These are phyloP conservation scores for Elaeidobius kamerunicus DNA, from an alignment of 2,888 invertebrate genomes.

Conservation along the genomic window DNA sequence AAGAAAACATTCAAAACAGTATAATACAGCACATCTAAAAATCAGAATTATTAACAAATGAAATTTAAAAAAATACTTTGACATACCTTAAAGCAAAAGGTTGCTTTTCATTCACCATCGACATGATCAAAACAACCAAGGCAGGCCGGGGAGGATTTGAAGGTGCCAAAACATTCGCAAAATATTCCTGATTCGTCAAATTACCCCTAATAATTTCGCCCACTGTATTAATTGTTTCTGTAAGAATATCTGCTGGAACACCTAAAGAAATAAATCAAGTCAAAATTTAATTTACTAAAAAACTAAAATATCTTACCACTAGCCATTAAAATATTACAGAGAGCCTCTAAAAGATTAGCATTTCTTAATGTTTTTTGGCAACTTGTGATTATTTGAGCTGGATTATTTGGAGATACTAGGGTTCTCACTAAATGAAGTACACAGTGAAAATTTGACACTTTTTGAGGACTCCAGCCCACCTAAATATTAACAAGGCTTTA, in stretches of 20 bases:
- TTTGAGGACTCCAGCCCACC: constrained; percentile 85
- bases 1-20: constrained; percentile 95
- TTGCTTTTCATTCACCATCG: constrained; percentile 98
- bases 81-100: constrained; percentile 61
- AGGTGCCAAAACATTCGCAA: constrained; percentile 87
- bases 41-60: neutral
- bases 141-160: constrained; percentile 92
- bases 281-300: neutral
- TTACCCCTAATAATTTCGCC: constrained; percentile 91
- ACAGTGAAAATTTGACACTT: constrained; percentile 90
- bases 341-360: constrained; percentile 74
- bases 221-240: constrained; percentile 93
- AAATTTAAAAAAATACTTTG: neutral
- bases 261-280: constrained; percentile 12
- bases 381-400: constrained; percentile 70
- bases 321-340: constrained; percentile 92
- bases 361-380: constrained; percentile 90
- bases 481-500: constrained; percentile 4
- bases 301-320: constrained; percentile 57
- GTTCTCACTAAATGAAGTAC: constrained; percentile 87
- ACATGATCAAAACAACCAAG: constrained; percentile 92
- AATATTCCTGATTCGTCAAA: constrained; percentile 84
- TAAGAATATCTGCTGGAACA: constrained; percentile 93
- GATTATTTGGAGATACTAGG: constrained; percentile 91
- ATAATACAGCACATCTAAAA: constrained; percentile 86